These are phyloP conservation scores for Petroica traversi DNA, from an alignment of 2,113 vertebrate species.

Conservation along the genomic window DNA sequence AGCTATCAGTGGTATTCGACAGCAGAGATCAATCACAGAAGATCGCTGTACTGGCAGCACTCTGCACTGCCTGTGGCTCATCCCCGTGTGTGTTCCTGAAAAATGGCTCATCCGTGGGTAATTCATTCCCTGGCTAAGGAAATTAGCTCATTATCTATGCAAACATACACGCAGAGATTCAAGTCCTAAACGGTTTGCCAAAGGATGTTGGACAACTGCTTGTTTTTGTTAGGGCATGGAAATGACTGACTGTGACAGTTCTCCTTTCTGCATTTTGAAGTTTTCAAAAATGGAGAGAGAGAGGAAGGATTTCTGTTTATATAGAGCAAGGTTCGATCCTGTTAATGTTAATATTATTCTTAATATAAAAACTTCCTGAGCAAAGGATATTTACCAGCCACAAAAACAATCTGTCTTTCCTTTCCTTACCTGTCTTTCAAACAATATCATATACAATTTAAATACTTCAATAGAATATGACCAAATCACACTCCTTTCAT, in stretches of 20 bases:
- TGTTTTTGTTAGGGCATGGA: not conserved
- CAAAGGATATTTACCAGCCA: conserved; percentile 40
- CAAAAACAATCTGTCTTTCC: not conserved
- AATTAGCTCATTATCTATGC: conserved; percentile 7
- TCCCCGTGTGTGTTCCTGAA: not conserved
- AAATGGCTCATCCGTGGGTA: not conserved
- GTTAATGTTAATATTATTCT: not conserved
- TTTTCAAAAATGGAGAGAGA: not conserved
- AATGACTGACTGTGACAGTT: not conserved
- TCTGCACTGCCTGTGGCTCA: accelerated
- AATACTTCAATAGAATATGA: not conserved
- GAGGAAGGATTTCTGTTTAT: conserved; percentile 6
- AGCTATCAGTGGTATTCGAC: not conserved
- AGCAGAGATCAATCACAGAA: not conserved
- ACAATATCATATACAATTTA: not conserved
- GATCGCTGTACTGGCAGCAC: not conserved
- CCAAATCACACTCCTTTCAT: not conserved
- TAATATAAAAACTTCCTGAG: not conserved
- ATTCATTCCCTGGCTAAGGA: not conserved
- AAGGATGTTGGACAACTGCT: conserved; percentile 15
- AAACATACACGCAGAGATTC: not conserved
- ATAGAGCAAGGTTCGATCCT: not conserved
- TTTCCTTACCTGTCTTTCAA: not conserved
- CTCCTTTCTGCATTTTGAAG: not conserved
- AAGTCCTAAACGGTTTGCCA: not conserved